Conservation (phyloP, 2,888 invertebrate species). For the Liopterus haemorrhoidalis region DNA sequence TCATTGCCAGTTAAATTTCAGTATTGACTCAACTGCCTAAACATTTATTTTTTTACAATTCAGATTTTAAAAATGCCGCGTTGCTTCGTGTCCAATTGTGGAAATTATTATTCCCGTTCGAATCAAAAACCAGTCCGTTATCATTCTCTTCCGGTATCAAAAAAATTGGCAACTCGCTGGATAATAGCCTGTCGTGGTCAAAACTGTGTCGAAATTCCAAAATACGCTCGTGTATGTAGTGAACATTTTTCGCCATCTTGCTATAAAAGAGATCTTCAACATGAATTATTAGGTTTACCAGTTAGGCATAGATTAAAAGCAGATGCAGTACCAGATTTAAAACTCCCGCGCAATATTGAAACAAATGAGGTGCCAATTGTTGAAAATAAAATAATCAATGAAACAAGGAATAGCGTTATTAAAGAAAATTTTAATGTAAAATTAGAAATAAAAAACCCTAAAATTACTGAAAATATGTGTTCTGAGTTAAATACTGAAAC, state of each 20-base stretch:
- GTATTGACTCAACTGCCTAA: too few species aligned
- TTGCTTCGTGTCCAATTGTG: constrained; percentile 50
- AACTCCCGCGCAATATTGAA: constrained; percentile 34
- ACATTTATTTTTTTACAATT: too few species aligned
- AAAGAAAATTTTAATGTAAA: neutral
- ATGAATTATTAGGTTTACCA: constrained; percentile 51
- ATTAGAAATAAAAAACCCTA: too few species aligned
- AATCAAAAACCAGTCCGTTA: constrained; percentile 46
- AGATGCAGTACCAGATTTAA: constrained; percentile 46
- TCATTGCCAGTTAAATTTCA: too few species aligned
- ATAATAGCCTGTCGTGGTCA: constrained; percentile 46
- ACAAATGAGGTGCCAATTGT: constrained; percentile 15
- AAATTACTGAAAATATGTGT: constrained; percentile 14
- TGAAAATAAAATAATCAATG: constrained; percentile 14
- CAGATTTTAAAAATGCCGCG: constrained; percentile 46
- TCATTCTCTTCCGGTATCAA: constrained; percentile 50
- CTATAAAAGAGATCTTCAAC: constrained; percentile 52
- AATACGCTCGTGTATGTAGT: constrained; percentile 50
- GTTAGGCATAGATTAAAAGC: constrained; percentile 47
- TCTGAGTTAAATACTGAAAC: neutral
- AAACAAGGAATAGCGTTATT: constrained; percentile 11
- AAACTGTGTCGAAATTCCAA: constrained; percentile 39
- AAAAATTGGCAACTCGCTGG: constrained; percentile 47
- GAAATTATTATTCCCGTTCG: constrained; percentile 51
- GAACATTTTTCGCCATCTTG: constrained; percentile 49